Evolutionary conservation across 2,797 vertebrate genomes (phyloP), one percentile per base, ranked within the genome.

Genomic region (Halcyon leucocephala): DNA sequence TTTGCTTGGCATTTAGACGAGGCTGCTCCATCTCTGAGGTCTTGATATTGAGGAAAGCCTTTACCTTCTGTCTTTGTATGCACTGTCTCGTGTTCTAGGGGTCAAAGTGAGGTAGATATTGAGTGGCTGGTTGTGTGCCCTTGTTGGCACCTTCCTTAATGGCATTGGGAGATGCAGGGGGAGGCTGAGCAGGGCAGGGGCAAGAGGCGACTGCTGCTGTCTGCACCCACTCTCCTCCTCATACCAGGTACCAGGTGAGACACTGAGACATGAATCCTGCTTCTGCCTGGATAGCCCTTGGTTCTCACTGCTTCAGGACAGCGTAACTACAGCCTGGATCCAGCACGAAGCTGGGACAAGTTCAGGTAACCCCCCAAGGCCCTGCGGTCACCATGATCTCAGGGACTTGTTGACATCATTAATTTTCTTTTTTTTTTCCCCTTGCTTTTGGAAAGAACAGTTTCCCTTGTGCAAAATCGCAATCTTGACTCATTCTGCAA

Each of bases 201-300:
- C 21, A 44, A 35, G 39, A 55, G 26, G 44, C 0, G 1, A 15
- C 35, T 1, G 2, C 6, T 0, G 6, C 52, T 46, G 19, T 3
- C 72, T 64, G 51, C 64, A 71, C 46, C 18, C 7, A 7, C 39
- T 51, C 31, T 60, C 9, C 13, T 60, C 57, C 66, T 20, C 0
- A 1, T 8, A 2, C 35, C 1, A 0, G 1, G 11, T 8, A 28
- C 0, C 2, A 51, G 58, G 26, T 42, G 37, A 55, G 72, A 49
- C 55, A 65, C 25, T 0, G 0, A 54, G 52, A 8, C 51, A 64
- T 9, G 20, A 46, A 25, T 18, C 54, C 42, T 24, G 19, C 41
- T 64, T 28, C 55, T 82, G 49, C 33, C 70, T 58, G 24, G 8
- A 8, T 17, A 48, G 12, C n/a, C 21, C 51, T 48, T 0, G 0